Evolutionary conservation across 2,888 invertebrate species (phyloP), one percentile per base, ranked within the genome.

Genomic region (Clivina fossor): DNA sequence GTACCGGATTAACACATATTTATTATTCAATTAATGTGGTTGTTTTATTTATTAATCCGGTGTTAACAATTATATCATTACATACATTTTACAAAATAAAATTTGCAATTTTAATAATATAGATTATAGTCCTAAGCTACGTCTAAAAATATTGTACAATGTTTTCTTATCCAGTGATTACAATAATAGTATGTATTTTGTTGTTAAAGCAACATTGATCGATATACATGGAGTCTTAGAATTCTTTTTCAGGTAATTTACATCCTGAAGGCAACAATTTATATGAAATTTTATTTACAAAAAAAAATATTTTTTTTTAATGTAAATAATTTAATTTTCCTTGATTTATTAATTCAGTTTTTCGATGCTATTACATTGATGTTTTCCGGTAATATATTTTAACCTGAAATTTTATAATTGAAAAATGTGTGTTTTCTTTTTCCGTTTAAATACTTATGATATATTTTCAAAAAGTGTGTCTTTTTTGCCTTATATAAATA

Each of bases 281-380:
- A 40, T 19, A 51, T 24, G 33, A 37, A n/a, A n/a, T n/a, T n/a
- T n/a, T 51, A 40, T 49, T 24, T 49, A 49, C 38, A 41, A 40
- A 30, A 20, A 35, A n/a, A n/a, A n/a, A n/a, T n/a, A n/a, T n/a
- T n/a, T n/a, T 37, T 48, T 32, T 32, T 40, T 38, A 38, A 32
- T 40, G 47, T 47, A 24, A 50, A 50, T n/a, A n/a, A n/a, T n/a
- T 40, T 50, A 18, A 11, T 13, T 15, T 26, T 16, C 40, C 26
- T 35, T 38, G n/a, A n/a, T n/a, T n/a, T n/a, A n/a, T n/a, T n/a
- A n/a, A 51, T 40, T 41, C 43, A 43, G 26, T 40, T 11, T 38
- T 51, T 51, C 51, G 51, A 51, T 51, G 51, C 51, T 41, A n/a
- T n/a, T n/a, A 32, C 16, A 44, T 35, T 48, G 30, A 30, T 51